Conservation (phyloP, 2,888 invertebrate genomes). For the Thymelicus acteon region DNA sequence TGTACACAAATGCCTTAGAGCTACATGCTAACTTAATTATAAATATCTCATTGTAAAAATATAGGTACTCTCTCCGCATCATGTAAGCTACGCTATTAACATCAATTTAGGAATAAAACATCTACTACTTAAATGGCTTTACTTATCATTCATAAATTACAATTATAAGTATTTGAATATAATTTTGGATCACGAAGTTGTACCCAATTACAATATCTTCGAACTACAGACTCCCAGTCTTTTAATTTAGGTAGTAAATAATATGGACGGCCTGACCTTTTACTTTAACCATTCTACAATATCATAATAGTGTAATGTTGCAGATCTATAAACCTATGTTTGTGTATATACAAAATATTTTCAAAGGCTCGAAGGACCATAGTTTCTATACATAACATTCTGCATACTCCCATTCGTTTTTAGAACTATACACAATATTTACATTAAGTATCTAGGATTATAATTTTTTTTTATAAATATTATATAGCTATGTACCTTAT, state of each 20-base stretch:
- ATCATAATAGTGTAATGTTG: slow-evolving; percentile 19
- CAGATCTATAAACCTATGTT: slow-evolving; percentile 40
- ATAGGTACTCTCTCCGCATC: slow-evolving; percentile 60
- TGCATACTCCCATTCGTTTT: slow-evolving; percentile 1
- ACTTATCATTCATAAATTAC: slow-evolving; percentile 47
- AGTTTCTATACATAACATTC: slow-evolving; percentile 39
- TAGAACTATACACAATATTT: slow-evolving; percentile 55
- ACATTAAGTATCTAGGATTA: slow-evolving; percentile 43
- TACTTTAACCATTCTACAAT: slow-evolving; percentile 34
- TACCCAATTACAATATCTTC: slow-evolving; percentile 35
- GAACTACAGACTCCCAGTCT: slow-evolving; percentile 68
- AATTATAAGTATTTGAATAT: slow-evolving; percentile 39
- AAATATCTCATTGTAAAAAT: slow-evolving; percentile 80
- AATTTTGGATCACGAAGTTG: slow-evolving; percentile 39
- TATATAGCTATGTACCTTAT: background rate
- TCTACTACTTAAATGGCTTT: slow-evolving; percentile 46
- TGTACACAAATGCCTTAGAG: slow-evolving; percentile 74
- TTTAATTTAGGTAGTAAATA: slow-evolving; percentile 61
- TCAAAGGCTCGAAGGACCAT: slow-evolving; percentile 49
- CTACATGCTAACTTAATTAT: slow-evolving; percentile 64
- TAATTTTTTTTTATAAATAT: slow-evolving; percentile 15
- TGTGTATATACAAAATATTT: slow-evolving; percentile 34
- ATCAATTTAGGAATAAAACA: slow-evolving; percentile 49
- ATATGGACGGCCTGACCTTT: slow-evolving; percentile 80
- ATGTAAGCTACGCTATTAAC: slow-evolving; percentile 57